These are phyloP conservation scores for Xiphorhynchus erythropygius DNA, from an alignment of 2,797 vertebrate species.

Conservation along the genomic window DNA sequence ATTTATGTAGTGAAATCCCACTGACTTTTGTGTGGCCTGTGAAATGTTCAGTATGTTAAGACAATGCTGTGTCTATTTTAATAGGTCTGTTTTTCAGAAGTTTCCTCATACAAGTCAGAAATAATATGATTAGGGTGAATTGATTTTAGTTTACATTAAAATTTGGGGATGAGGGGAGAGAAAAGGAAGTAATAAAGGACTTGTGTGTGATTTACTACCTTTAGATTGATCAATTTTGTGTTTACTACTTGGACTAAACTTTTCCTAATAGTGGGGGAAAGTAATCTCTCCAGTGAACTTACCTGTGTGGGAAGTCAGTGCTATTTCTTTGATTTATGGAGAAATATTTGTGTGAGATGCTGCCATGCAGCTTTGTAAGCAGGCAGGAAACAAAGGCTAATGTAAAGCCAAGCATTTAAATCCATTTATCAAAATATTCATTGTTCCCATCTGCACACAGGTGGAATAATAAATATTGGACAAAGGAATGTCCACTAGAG, in stretches of 20 bases:
- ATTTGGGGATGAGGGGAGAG: background rate
- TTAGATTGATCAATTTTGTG: background rate
- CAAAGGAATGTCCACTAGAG: background rate
- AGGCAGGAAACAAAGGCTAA: background rate
- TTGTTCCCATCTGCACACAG: background rate
- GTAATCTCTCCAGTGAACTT: background rate
- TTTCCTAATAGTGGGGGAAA: background rate
- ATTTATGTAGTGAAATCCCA: background rate
- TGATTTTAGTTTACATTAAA: background rate
- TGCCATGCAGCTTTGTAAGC: background rate
- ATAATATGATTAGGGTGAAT: background rate
- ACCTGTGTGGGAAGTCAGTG: background rate
- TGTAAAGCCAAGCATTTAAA: background rate
- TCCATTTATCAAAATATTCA: background rate
- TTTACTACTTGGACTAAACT: background rate
- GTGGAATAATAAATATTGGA: conserved; percentile 24
- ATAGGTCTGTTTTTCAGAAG: background rate
- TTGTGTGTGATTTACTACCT: background rate
- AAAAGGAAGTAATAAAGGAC: background rate
- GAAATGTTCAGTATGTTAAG: background rate
- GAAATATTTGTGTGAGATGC: background rate
- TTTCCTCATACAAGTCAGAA: background rate
- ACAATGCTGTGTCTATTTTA: background rate
- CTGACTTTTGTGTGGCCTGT: background rate
- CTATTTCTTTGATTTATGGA: background rate